Evolutionary conservation across 2,113 vertebrate species (phyloP).

Genomic region (Ceyx melanurus): DNA sequence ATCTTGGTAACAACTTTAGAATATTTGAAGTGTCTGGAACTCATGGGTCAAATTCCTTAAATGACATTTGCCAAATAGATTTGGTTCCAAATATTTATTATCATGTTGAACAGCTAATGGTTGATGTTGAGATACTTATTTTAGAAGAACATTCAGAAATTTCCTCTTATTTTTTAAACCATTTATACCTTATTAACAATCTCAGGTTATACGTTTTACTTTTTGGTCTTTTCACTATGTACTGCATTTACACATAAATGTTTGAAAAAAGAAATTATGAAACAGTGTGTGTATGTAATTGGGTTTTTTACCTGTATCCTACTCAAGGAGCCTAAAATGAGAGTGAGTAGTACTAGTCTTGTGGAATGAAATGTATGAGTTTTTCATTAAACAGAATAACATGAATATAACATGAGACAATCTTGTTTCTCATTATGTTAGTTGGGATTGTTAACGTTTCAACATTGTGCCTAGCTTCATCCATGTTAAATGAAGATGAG

Average conservation of each 20-base stretch:
- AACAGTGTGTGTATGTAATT: neutral
- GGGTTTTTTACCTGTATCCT: neutral
- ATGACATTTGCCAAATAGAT: neutral
- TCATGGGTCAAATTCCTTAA: neutral
- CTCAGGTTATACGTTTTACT: neutral
- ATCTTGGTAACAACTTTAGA: neutral
- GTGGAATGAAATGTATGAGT: neutral
- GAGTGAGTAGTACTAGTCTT: neutral
- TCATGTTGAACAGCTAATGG: neutral
- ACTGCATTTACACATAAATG: neutral
- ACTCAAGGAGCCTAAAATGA: neutral
- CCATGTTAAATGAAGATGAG: neutral
- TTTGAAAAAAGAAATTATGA: neutral
- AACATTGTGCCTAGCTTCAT: neutral
- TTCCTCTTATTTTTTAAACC: neutral
- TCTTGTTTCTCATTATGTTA: slow-evolving; percentile 34
- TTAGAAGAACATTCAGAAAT: neutral
- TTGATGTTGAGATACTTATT: neutral
- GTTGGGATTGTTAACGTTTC: slow-evolving; percentile 8
- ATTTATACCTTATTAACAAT: neutral
- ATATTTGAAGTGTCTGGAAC: neutral
- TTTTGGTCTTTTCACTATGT: neutral
- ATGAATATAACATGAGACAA: slow-evolving; percentile 55
- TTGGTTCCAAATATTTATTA: neutral
- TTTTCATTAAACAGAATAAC: slow-evolving; percentile 8